These are phyloP conservation scores for Phenganax marumi DNA, from an alignment of 92 coral and sea anemone species.

Conservation along the genomic window DNA sequence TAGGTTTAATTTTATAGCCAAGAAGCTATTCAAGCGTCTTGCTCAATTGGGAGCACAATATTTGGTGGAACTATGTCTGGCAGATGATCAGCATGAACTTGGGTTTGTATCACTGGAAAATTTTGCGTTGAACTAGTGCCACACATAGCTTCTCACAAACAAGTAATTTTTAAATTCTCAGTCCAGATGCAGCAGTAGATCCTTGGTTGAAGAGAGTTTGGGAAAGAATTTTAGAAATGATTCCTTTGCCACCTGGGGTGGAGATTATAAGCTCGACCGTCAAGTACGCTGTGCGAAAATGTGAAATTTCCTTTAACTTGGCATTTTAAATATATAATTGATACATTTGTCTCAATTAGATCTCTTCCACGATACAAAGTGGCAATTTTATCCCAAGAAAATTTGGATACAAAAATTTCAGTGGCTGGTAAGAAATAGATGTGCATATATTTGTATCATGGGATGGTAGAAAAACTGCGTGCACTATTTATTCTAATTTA, in stretches of 20 bases:
- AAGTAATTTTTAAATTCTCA: slow-evolving; percentile 30
- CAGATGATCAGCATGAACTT: slow-evolving; percentile 97
- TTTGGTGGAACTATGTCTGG: slow-evolving; percentile 70
- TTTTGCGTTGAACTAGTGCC: background rate
- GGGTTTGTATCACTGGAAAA: slow-evolving; percentile 62
- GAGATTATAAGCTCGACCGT: slow-evolving; percentile 69
- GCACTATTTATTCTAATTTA: background rate
- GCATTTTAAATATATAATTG: background rate
- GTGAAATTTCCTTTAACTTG: background rate
- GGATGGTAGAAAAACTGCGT: background rate
- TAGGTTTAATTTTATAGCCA: slow-evolving; percentile 93
- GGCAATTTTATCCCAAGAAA: background rate
- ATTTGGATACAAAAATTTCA: background rate
- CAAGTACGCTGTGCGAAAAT: slow-evolving; percentile 46
- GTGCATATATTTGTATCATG: too few relatives aligned
- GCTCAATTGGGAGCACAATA: slow-evolving; percentile 73
- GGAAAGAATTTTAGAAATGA: slow-evolving; percentile 66
- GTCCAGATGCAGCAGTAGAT: slow-evolving; percentile 94
- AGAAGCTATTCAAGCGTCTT: slow-evolving; percentile 77
- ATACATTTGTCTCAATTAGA: slow-evolving; percentile 12
- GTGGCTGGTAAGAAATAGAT: background rate
- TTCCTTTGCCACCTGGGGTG: slow-evolving; percentile 80
- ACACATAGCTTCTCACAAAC: too few relatives aligned
- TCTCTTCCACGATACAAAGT: slow-evolving; percentile 27
- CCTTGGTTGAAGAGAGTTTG: slow-evolving; percentile 88